A percentile compares a stretch with the other conserved stretches of the same genome.
phyloP scores from a whole-genome alignment of 2,888 invertebrate species.

The Cataglyphis altisquamis region DNA sequence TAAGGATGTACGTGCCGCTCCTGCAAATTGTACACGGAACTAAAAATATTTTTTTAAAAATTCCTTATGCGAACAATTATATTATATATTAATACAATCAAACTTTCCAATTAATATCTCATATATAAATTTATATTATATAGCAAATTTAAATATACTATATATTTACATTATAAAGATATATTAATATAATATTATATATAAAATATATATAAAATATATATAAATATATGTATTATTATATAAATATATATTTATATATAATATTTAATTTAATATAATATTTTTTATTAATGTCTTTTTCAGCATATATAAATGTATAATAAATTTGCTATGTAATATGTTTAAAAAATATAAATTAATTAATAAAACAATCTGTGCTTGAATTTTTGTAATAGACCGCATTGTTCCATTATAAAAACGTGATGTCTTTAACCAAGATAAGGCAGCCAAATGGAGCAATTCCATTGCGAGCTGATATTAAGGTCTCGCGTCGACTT shows the following conservation, averaged over 20 bases:
- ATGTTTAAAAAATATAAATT: background rate
- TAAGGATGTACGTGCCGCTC: constrained; percentile 20
- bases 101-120: background rate
- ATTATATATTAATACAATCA: background rate
- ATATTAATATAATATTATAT: background rate
- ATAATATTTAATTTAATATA: too few species aligned
- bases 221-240: background rate
- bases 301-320: background rate
- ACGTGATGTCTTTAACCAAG: constrained; percentile 57
- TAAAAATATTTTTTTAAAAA: constrained; percentile 31
- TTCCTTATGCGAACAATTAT: constrained; percentile 5
- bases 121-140: background rate
- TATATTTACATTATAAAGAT: too few species aligned
- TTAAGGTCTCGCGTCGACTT: constrained; percentile 53
- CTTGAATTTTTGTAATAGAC: constrained; percentile 39
- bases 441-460: constrained; percentile 39
- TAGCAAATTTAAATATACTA: too few species aligned
- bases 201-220: background rate
- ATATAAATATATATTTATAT: background rate
- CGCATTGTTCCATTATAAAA: constrained; percentile 65
- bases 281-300: background rate
- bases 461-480: constrained; percentile 58
- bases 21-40: constrained; percentile 30
- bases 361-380: background rate
- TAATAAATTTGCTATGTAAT: background rate